A percentile compares a stretch with the other conserved stretches of the same genome.
Conservation (phyloP, 1,140 invertebrate genomes). For the Scaptomyza graminum region DNA sequence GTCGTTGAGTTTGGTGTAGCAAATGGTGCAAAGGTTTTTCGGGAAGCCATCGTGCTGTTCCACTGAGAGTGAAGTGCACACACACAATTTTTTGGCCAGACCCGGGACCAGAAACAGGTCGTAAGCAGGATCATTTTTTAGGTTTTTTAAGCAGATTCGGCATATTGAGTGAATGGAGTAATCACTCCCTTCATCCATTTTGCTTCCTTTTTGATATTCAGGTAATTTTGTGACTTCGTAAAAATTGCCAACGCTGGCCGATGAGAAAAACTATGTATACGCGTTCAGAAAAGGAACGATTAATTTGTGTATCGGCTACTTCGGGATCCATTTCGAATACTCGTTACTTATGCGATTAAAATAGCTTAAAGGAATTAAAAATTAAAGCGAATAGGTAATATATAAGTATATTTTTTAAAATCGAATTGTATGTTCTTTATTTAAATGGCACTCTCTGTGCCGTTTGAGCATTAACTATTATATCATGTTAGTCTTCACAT, state of each 20-base stretch:
- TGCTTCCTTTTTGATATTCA: constrained; percentile 25
- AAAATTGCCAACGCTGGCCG: constrained; percentile 48
- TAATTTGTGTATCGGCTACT: constrained; percentile 8
- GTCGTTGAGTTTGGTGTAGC: constrained; percentile 71
- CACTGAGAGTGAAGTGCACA: constrained; percentile 74
- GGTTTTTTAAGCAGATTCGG: constrained; percentile 68
- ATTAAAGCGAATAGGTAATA: too few relatives aligned
- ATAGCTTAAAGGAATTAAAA: background rate
- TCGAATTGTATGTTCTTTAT: too few relatives aligned
- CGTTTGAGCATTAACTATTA: too few relatives aligned
- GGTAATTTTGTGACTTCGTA: constrained; percentile 25
- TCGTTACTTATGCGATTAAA: constrained; percentile 12
- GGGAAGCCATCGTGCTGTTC: constrained; percentile 77
- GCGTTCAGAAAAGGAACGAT: constrained; percentile 46
- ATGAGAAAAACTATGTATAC: constrained; percentile 51
- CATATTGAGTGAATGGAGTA: constrained; percentile 79
- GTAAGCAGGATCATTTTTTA: constrained; percentile 64
- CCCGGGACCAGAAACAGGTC: constrained; percentile 74
- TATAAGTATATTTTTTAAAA: too few relatives aligned
- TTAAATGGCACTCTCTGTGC: too few relatives aligned
- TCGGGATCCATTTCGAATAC: too few relatives aligned
- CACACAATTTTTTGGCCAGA: constrained; percentile 72
- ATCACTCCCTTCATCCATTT: constrained; percentile 65
- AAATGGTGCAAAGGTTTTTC: constrained; percentile 71
- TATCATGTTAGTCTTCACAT: too few relatives aligned